phyloP scores from a whole-genome alignment of 2,113 vertebrate genomes.

The Lota lota region DNA sequence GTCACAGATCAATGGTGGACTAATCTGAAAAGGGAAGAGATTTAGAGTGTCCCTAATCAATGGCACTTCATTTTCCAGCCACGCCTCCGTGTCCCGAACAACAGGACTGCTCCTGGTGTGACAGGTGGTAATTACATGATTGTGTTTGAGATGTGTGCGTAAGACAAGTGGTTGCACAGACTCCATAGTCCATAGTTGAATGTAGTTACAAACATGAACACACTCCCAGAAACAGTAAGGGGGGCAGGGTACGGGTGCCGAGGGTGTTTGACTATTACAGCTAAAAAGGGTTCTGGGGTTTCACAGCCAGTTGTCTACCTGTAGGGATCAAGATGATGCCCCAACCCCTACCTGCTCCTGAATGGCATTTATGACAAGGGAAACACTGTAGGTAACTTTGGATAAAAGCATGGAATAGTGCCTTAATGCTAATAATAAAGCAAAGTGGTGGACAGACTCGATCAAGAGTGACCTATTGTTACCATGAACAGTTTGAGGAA shows the following conservation, averaged over 20 bases:
- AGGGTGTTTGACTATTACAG: too few relatives aligned
- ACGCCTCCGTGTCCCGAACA: slow-evolving; percentile 44
- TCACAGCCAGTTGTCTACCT: too few relatives aligned
- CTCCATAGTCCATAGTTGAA: too few relatives aligned
- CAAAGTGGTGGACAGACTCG: background rate
- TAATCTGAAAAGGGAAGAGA: slow-evolving; percentile 57
- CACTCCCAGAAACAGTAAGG: too few relatives aligned
- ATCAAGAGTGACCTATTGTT: background rate
- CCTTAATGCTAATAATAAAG: background rate
- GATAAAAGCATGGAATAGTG: too few relatives aligned
- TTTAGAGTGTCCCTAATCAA: slow-evolving; percentile 61
- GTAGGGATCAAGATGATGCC: background rate
- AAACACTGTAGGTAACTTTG: too few relatives aligned
- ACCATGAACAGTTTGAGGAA: background rate
- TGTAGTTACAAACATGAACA: too few relatives aligned
- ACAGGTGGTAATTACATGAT: slow-evolving; percentile 44
- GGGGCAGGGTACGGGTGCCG: too few relatives aligned
- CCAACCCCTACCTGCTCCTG: too few relatives aligned
- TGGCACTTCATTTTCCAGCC: slow-evolving; percentile 56
- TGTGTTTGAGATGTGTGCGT: slow-evolving; percentile 13
- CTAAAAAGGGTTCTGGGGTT: too few relatives aligned
- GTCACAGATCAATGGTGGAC: slow-evolving; percentile 68
- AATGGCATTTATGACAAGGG: too few relatives aligned
- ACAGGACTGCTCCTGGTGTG: slow-evolving; percentile 41
- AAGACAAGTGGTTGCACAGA: background rate